These are phyloP conservation scores for Brachionus asplanchnoidis DNA, from an alignment of 1,140 invertebrate species.

Conservation along the genomic window DNA sequence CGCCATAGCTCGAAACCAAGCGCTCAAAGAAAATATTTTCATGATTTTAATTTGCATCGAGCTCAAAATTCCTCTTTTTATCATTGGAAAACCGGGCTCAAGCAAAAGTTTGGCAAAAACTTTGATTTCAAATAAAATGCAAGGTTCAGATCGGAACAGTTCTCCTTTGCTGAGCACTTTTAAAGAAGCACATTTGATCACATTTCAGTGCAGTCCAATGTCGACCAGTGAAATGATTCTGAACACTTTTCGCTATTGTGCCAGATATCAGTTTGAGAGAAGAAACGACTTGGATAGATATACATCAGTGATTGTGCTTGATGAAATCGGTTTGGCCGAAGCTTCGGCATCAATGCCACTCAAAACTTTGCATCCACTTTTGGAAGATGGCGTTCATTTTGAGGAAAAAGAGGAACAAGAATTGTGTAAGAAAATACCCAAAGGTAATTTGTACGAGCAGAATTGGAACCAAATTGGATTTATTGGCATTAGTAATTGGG, in stretches of 20 bases:
- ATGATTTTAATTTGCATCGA: constrained; percentile 53
- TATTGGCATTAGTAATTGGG: constrained; percentile 55
- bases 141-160: constrained; percentile 46
- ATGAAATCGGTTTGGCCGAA: constrained; percentile 53
- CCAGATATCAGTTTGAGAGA: constrained; percentile 49
- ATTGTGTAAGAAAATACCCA: neutral
- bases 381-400: constrained; percentile 44
- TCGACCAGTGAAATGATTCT: constrained; percentile 51
- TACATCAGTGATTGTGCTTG: constrained; percentile 51
- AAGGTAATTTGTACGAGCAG: constrained; percentile 35
- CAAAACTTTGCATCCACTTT: constrained; percentile 47
- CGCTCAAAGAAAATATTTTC: constrained; percentile 52
- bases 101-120: constrained; percentile 52
- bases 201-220: constrained; percentile 52
- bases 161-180: constrained; percentile 46
- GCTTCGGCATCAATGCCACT: constrained; percentile 50
- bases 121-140: constrained; percentile 50
- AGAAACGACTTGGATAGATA: constrained; percentile 45
- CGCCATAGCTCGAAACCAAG: constrained; percentile 50
- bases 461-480: constrained; percentile 47
- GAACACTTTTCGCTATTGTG: constrained; percentile 49
- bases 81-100: constrained; percentile 53
- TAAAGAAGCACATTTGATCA: constrained; percentile 48
- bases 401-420: constrained; percentile 8
- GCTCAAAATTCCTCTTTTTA: constrained; percentile 49